Conservation (phyloP, 2,113 vertebrate genomes). For the Phrynosoma platyrhinos region DNA sequence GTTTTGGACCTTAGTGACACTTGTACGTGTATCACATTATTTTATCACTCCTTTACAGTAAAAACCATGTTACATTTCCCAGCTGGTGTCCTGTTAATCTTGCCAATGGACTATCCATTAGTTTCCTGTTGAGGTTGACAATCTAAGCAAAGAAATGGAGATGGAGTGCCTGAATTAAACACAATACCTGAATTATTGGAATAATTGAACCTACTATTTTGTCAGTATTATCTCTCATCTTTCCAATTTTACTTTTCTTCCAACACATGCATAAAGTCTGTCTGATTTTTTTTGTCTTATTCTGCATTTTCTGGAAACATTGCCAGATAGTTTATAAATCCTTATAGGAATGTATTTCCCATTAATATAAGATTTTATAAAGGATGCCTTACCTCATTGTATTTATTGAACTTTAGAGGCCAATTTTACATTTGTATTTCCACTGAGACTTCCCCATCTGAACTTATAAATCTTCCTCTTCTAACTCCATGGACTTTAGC, state of each 20-base stretch:
- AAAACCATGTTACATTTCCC: background rate
- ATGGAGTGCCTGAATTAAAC: background rate
- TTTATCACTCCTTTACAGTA: no score
- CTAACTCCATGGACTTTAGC: background rate
- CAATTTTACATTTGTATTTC: background rate
- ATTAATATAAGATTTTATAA: background rate
- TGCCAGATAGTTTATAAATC: background rate
- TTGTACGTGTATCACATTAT: no score
- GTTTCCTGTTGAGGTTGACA: background rate
- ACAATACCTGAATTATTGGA: background rate
- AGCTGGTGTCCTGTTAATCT: background rate
- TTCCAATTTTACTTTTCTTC: background rate
- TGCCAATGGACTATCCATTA: background rate
- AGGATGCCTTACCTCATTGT: background rate
- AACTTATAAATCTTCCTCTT: background rate
- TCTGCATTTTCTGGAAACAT: background rate
- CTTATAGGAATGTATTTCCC: background rate
- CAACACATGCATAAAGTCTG: background rate
- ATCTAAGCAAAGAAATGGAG: background rate
- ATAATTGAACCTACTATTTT: background rate
- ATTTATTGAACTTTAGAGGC: background rate
- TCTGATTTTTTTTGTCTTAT: background rate
- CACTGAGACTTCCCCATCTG: background rate
- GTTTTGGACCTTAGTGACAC: no score
- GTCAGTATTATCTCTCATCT: background rate